These are phyloP conservation scores for Drosophila tropicalis DNA, from an alignment of 1,140 invertebrate species.

Conservation along the genomic window DNA sequence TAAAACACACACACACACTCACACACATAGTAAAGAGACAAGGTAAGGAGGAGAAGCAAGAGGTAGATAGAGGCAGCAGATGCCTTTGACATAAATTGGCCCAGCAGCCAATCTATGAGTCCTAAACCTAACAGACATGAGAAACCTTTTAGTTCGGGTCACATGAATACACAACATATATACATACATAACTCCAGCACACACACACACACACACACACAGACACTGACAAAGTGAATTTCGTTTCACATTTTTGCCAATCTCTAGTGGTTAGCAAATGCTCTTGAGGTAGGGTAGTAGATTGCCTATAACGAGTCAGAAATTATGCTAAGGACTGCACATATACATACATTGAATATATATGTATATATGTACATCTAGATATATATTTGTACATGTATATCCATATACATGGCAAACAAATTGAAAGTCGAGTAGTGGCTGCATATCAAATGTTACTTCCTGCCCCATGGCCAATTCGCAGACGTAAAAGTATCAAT, in stretches of 20 bases:
- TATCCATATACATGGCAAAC: neutral
- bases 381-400: neutral
- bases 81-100: conserved; percentile 20
- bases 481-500: conserved; percentile 7
- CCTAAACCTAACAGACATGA: conserved; percentile 34
- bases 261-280: conserved; percentile 17
- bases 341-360: neutral
- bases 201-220: neutral
- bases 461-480: neutral
- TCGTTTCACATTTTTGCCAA: conserved; percentile 14
- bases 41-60: neutral
- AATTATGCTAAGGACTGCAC: conserved; percentile 3
- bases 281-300: conserved; percentile 18
- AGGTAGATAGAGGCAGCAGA: neutral
- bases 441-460: conserved; percentile 4
- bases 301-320: conserved; percentile 8
- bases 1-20: conserved; percentile 33
- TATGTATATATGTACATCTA: neutral
- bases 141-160: conserved; percentile 65
- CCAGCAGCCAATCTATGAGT: conserved; percentile 30
- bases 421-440: neutral
- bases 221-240: neutral
- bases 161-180: conserved; percentile 10
- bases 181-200: neutral
- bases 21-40: neutral